Evolutionary conservation across 2,888 invertebrate species (phyloP).

Genomic region (Sinopyrophorus schimmeli): DNA sequence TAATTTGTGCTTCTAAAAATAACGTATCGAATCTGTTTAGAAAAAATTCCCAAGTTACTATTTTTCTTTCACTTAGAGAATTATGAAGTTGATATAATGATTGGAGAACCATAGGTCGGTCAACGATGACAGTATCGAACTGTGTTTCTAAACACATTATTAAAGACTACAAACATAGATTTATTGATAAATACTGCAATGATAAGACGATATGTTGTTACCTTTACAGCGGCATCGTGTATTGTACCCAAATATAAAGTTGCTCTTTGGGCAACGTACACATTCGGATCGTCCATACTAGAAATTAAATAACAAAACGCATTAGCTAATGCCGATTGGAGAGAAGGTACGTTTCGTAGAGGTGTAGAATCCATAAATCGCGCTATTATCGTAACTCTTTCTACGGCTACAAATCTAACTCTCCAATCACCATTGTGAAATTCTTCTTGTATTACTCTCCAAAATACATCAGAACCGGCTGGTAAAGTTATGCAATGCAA

Average conservation of each 20-base stretch:
- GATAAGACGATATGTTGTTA: too few relatives aligned
- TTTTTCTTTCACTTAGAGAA: constrained; percentile 84
- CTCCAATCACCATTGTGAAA: constrained; percentile 91
- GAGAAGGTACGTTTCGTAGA: constrained; percentile 75
- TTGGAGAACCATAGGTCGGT: constrained; percentile 95
- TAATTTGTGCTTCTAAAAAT: constrained; percentile 94
- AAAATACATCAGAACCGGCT: constrained; percentile 93
- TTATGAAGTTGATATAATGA: constrained; percentile 94
- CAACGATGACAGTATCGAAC: constrained; percentile 96
- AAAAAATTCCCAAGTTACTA: constrained; percentile 97
- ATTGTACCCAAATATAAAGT: constrained; percentile 91
- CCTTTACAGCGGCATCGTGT: constrained; percentile 85
- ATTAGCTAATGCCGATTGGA: constrained; percentile 93
- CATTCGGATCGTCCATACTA: constrained; percentile 93
- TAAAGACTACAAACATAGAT: constrained; percentile 65
- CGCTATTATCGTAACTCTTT: constrained; percentile 90
- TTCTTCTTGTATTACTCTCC: constrained; percentile 92
- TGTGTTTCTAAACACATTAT: constrained; percentile 95
- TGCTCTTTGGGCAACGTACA: constrained; percentile 92
- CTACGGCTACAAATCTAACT: constrained; percentile 91
- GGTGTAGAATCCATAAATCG: constrained; percentile 91
- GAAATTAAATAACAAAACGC: constrained; percentile 96
- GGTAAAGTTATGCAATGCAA: constrained; percentile 94
- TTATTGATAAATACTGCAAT: neutral
- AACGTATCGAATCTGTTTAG: constrained; percentile 93